Percentiles rank a stretch among this genome's conserved stretches.
Evolutionary conservation across 1,140 invertebrate species (phyloP).

Genomic region (Yoshiicerus persimilis): DNA sequence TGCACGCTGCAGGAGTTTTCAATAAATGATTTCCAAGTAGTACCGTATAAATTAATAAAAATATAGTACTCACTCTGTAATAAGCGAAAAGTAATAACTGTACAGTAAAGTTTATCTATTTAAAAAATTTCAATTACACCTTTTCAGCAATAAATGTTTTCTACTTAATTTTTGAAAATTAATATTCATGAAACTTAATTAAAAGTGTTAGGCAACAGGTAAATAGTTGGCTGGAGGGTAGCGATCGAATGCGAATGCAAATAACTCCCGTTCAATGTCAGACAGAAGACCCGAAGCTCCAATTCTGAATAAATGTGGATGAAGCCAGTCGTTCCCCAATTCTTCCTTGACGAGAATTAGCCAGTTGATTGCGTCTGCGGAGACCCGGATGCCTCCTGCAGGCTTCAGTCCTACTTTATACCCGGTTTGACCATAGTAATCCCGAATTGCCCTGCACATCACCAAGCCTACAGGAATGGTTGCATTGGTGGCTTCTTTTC

Average conservation of each 20-base stretch:
- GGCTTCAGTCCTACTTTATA: conserved; percentile 92
- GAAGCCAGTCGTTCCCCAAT: conserved; percentile 84
- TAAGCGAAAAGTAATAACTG: too few relatives aligned
- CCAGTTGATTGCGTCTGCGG: conserved; percentile 84
- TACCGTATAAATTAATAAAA: too few relatives aligned
- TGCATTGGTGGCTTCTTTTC: conserved; percentile 92
- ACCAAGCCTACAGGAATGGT: conserved; percentile 86
- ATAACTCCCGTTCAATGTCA: conserved; percentile 72
- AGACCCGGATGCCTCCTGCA: conserved; percentile 90
- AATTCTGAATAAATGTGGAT: conserved; percentile 82
- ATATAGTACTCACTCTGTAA: too few relatives aligned
- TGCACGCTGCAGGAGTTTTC: too few relatives aligned
- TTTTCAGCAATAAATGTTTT: too few relatives aligned
- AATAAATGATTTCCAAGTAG: too few relatives aligned
- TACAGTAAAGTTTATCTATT: too few relatives aligned
- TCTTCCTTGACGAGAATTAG: conserved; percentile 79
- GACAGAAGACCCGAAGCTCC: conserved; percentile 88
- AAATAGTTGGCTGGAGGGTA: conserved; percentile 29
- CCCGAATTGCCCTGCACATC: conserved; percentile 89
- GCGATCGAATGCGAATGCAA: conserved; percentile 45
- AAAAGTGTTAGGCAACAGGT: conserved; percentile 28
- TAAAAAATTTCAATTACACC: too few relatives aligned
- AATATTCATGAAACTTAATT: too few relatives aligned
- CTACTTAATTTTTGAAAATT: neutral
- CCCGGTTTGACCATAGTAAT: conserved; percentile 74